phyloP scores from a whole-genome alignment of 2,113 vertebrate species.

The Protobothrops flavoviridis region DNA sequence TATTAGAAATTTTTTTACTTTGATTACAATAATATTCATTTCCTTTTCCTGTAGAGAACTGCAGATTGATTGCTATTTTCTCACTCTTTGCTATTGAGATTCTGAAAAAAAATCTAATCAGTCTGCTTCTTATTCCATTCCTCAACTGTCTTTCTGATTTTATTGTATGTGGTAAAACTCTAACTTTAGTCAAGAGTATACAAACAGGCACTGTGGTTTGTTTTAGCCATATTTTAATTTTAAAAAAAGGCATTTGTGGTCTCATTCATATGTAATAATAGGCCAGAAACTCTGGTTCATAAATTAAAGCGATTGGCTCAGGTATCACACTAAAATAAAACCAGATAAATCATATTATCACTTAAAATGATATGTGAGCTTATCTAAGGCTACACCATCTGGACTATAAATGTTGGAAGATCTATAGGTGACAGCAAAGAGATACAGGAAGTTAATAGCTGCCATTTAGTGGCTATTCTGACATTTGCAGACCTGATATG shows the following conservation, averaged over 20 bases:
- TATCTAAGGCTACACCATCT: neutral
- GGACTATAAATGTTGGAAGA: neutral
- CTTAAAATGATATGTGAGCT: neutral
- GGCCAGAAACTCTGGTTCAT: neutral
- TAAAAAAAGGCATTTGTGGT: neutral
- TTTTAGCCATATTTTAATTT: neutral
- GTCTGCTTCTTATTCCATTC: neutral
- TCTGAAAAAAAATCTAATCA: neutral
- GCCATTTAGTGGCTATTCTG: neutral
- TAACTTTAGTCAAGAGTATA: neutral
- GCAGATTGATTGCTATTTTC: slow-evolving; percentile 2
- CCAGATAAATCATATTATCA: neutral
- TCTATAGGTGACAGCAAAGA: neutral
- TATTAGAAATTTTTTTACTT: neutral
- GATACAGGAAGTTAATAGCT: neutral
- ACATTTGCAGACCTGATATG: neutral
- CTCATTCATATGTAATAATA: neutral
- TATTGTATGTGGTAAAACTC: neutral
- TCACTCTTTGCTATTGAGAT: neutral
- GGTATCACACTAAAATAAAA: neutral
- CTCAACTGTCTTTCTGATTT: neutral
- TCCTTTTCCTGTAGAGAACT: neutral
- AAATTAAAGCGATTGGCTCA: neutral
- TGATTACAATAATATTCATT: neutral
- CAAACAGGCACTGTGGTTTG: neutral